phyloP scores from a whole-genome alignment of 1,140 invertebrate species.

The Cephus cinctus region DNA sequence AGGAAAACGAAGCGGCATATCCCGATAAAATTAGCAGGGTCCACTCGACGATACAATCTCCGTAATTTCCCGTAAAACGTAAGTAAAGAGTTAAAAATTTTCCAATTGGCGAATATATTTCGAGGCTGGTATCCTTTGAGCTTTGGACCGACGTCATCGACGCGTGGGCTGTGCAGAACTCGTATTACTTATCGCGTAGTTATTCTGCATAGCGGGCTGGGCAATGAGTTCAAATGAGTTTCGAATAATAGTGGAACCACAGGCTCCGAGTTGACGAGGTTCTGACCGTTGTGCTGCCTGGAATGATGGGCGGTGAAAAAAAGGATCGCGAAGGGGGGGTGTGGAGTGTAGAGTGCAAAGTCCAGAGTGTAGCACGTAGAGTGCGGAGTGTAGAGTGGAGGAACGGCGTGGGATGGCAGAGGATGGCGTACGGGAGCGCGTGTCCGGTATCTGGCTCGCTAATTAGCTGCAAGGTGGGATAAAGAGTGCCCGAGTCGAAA shows the following conservation, averaged over 20 bases:
- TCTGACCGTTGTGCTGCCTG: constrained; percentile 13
- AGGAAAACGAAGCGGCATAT: too few relatives aligned
- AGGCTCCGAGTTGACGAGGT: constrained; percentile 17
- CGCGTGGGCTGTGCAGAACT: too few relatives aligned
- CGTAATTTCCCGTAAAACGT: too few relatives aligned
- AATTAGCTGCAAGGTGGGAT: constrained; percentile 45
- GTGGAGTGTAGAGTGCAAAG: constrained; percentile 19
- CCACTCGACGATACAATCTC: too few relatives aligned
- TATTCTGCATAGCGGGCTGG: constrained; percentile 23
- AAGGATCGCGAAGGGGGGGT: neutral
- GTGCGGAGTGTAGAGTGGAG: constrained; percentile 13
- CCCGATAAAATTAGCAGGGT: too few relatives aligned
- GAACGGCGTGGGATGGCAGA: too few relatives aligned
- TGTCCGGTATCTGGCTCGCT: constrained; percentile 41
- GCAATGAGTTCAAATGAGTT: constrained; percentile 47
- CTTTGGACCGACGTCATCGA: too few relatives aligned
- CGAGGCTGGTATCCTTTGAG: too few relatives aligned
- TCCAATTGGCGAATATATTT: too few relatives aligned
- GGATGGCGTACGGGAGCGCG: constrained; percentile 21
- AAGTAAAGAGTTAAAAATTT: too few relatives aligned
- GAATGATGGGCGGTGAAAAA: constrained; percentile 1
- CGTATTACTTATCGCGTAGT: too few relatives aligned
- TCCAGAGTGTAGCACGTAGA: constrained; percentile 3
- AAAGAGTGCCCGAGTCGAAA: constrained; percentile 42
- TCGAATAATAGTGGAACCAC: constrained; percentile 40